phyloP scores from a whole-genome alignment of 1,140 invertebrate genomes.

The Caerostris extrusa region DNA sequence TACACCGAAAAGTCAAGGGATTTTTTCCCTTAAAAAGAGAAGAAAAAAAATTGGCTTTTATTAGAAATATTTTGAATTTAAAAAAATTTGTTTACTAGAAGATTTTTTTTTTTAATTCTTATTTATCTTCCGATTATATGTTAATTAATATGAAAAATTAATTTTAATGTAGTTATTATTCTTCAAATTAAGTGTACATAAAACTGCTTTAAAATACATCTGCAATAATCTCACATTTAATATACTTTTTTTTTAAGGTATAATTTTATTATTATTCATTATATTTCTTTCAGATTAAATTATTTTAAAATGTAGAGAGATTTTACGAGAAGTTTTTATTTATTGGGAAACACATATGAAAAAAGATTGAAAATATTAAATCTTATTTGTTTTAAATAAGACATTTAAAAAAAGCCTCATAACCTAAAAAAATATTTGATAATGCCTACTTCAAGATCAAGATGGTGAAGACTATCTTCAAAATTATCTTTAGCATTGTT shows the following conservation, averaged over 20 bases:
- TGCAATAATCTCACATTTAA: too few species aligned
- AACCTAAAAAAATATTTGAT: slow-evolving; percentile 46
- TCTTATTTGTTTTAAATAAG: background rate
- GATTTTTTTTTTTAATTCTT: too few species aligned
- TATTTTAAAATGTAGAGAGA: background rate
- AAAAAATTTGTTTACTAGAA: too few species aligned
- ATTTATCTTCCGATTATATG: too few species aligned
- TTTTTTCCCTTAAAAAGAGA: too few species aligned
- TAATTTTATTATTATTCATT: background rate
- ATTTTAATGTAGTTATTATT: too few species aligned
- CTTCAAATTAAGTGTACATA: too few species aligned
- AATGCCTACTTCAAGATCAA: slow-evolving; percentile 84
- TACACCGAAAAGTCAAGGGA: too few species aligned
- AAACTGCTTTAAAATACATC: too few species aligned
- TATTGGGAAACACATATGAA: background rate
- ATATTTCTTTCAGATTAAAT: background rate
- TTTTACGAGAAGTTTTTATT: background rate
- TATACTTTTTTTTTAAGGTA: background rate
- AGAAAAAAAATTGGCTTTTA: too few species aligned
- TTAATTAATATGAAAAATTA: too few species aligned
- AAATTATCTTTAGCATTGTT: slow-evolving; percentile 76
- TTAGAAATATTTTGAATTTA: too few species aligned
- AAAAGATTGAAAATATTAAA: background rate
- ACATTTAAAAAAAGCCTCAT: background rate
- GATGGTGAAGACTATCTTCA: slow-evolving; percentile 87